Base-by-base conservation (phyloP, 2,888 invertebrate species). In the Pachycephus smyrnensis region DNA sequence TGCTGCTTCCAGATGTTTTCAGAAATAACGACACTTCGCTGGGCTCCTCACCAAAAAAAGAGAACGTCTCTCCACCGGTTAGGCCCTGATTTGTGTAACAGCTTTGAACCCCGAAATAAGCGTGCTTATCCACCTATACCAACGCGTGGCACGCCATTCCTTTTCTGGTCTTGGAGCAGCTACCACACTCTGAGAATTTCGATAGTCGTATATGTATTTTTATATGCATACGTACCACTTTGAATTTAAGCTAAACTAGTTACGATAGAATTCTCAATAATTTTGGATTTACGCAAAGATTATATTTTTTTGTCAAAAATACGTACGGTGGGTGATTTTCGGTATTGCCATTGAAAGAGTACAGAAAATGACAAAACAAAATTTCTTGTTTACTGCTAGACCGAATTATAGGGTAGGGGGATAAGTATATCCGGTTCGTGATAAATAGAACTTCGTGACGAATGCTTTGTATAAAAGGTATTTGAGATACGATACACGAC, bases 1-100 rank as follows among this genome's bases (percentile, higher is more conserved):
- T 75, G 80, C 75, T 78, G 80, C 75, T 82, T 78, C 85, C 87
- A 87, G 86, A 87, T 87, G 87, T 87, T 87, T 84, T 84, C 76
- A 80, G 80, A 86, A 86, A 84, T 84, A 86, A 85, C 85, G 84
- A 81, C 78, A 78, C 79, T 78, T 76, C 75, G 73, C 77, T 55
- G 6, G 69, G 32, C 68, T 75, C 36, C 33, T 71, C n/a, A 9
- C 30, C 12, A 30, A 68, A 73, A 73, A 76, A 71, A 68, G 36
- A 73, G 36, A 76, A 36, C 30, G n/a, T 68, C 15, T 55, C 55
- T 68, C 68, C 76, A 73, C 79, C 79, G 69, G 79, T 76, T 79
- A 76, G 76, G 74, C 79, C 31, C 76, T 79, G 79, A 79, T 79
- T 79, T 79, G 79, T 76, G 79, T 73, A 40, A 75, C 76, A 76